Percentiles rank a stretch among this genome's conserved stretches.
These are phyloP conservation scores for Spilarctia lutea DNA, from an alignment of 2,888 invertebrate genomes.

Conservation along the genomic window DNA sequence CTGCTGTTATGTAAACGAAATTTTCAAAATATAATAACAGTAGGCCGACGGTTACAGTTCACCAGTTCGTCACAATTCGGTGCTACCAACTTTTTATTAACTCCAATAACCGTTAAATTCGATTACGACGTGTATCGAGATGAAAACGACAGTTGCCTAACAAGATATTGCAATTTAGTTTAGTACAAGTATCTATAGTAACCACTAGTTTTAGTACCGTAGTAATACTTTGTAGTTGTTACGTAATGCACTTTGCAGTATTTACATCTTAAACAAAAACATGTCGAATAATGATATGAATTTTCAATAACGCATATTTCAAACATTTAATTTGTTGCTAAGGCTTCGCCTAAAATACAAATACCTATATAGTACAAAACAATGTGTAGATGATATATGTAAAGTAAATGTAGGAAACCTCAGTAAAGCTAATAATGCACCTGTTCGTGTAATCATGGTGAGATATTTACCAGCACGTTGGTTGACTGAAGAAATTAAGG, in stretches of 20 bases:
- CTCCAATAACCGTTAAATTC: constrained; percentile 80
- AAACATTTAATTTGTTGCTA: no score
- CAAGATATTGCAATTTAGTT: constrained; percentile 49
- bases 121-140: constrained; percentile 76
- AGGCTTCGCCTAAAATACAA: no score
- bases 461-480: no score
- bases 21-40: constrained; percentile 49
- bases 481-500: no score
- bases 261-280: constrained; percentile 12
- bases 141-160: constrained; percentile 73
- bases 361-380: no score
- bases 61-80: constrained; percentile 65
- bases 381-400: no score
- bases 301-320: no score
- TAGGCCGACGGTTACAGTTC: constrained; percentile 63
- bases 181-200: constrained; percentile 26
- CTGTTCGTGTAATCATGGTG: no score
- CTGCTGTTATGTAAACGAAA: constrained; percentile 32
- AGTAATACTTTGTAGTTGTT: constrained; percentile 27
- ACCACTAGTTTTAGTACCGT: constrained; percentile 22
- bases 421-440: no score
- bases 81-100: constrained; percentile 64
- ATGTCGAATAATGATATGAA: not conserved
- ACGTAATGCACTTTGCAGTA: constrained; percentile 32
- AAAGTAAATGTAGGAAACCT: no score